These are phyloP conservation scores for Conomelus anceps DNA, from an alignment of 2,888 invertebrate genomes.

Conservation along the genomic window DNA sequence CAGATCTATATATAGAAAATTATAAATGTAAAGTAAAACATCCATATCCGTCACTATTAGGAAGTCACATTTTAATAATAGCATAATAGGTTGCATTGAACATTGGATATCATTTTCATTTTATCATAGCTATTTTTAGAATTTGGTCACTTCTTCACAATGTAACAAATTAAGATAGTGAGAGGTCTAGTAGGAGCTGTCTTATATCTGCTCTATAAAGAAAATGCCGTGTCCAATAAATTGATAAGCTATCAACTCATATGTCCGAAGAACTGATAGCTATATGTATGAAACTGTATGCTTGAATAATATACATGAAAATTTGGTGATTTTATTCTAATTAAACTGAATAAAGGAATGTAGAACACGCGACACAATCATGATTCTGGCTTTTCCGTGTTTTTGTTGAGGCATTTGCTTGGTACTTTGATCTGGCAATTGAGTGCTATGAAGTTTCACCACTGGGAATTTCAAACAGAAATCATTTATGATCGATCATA, in stretches of 20 bases:
- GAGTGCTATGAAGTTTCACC: background rate
- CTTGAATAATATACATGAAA: background rate
- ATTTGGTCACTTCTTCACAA: background rate
- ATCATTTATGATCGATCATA: background rate
- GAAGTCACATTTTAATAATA: too few species aligned
- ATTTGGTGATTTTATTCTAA: background rate
- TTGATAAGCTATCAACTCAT: background rate
- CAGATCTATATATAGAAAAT: too few species aligned
- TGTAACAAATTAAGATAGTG: background rate
- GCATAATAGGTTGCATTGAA: background rate
- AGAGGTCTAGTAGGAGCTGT: background rate
- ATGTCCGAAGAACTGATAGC: background rate
- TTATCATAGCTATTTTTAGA: background rate
- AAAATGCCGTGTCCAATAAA: background rate
- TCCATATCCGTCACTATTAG: too few species aligned
- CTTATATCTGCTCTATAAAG: background rate
- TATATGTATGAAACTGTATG: too few species aligned
- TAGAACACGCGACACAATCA: background rate
- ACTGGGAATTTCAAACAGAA: background rate
- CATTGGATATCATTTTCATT: background rate
- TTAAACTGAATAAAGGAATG: background rate
- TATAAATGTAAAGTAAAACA: too few species aligned
- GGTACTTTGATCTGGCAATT: background rate
- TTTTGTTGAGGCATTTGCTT: background rate
- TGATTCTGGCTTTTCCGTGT: background rate